Evolutionary conservation across 2,888 invertebrate species (phyloP), one percentile per base, ranked within the genome.

Genomic region (Nasonovia ribisnigri): DNA sequence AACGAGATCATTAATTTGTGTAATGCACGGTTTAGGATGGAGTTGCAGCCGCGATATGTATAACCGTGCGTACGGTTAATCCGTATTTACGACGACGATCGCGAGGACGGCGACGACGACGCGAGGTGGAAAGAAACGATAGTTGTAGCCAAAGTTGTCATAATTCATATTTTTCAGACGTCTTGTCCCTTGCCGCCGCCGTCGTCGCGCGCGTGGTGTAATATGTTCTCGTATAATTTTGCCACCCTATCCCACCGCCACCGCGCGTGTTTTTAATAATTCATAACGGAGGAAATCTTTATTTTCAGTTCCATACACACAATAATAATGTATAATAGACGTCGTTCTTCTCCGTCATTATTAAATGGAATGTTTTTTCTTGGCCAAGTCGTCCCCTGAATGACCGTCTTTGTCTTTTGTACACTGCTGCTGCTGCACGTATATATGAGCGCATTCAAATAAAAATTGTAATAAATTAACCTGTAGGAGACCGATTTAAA

Each of bases 1-100:
- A 93, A 93, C 93, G 90, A 93, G 93, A 93, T 93, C 93, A 90
- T 93, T 93, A 93, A 87, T 93, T 90, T 43, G 67, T 48, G 86
- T 93, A 60, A 67, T 90, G 93, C 93, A 90, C 67, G 51, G 86
- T 93, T 93, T 90, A 86, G 60, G 86, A 86, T 86, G 84, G 84
- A 87, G 88, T 86, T 13, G 46, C 13, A 24, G 46, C 43, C 57
- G 57, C 57, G 57, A 26, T 51, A 67, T 16, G 46, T 60, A 54
- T 54, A 20, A 13, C 29, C 67, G n/a, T n/a, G 43, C n/a, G 36
- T 42, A 77, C 90, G 26, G 86, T 90, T 93, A 87, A 90, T 67
- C 86, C 93, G 90, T 86, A 57, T 93, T 51, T 90, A 87, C 86
- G 46, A 88, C 90, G 36, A 67, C 67, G n/a, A 88, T 87, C 57